These are phyloP conservation scores for Rhineura floridana DNA, from an alignment of 2,113 vertebrate genomes.

Conservation along the genomic window DNA sequence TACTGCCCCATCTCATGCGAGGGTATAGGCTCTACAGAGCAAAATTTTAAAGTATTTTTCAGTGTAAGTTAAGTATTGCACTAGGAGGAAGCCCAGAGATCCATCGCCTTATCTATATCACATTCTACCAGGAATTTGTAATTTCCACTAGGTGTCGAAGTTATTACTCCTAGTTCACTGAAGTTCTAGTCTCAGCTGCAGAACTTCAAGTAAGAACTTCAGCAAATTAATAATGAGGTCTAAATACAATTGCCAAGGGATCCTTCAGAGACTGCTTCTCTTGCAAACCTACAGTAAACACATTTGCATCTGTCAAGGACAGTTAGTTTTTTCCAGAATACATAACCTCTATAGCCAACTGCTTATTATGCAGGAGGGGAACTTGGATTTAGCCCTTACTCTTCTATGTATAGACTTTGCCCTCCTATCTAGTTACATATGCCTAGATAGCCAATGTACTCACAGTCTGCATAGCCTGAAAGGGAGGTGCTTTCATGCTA, in stretches of 20 bases:
- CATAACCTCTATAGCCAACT: neutral
- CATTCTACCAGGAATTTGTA: neutral
- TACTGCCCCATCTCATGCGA: too few relatives aligned
- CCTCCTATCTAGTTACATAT: neutral
- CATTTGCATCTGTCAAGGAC: neutral
- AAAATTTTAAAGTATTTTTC: neutral
- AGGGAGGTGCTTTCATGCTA: conserved; percentile 75
- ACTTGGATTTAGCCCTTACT: neutral
- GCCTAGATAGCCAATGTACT: conserved; percentile 62
- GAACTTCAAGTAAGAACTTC: neutral
- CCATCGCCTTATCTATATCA: neutral
- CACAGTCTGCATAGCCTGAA: conserved; percentile 87
- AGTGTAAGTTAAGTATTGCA: too few relatives aligned
- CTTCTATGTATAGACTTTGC: neutral
- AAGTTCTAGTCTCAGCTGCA: neutral
- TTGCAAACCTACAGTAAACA: neutral
- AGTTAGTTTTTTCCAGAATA: neutral
- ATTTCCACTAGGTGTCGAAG: neutral
- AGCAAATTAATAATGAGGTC: neutral
- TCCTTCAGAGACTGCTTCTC: neutral
- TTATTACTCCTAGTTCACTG: neutral
- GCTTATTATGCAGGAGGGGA: neutral
- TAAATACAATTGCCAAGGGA: neutral
- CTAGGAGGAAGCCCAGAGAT: too few relatives aligned
- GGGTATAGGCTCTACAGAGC: neutral